Evolutionary conservation across 1,140 invertebrate species (phyloP), one percentile per base, ranked within the genome.

Genomic region (Hormaphis cornu): DNA sequence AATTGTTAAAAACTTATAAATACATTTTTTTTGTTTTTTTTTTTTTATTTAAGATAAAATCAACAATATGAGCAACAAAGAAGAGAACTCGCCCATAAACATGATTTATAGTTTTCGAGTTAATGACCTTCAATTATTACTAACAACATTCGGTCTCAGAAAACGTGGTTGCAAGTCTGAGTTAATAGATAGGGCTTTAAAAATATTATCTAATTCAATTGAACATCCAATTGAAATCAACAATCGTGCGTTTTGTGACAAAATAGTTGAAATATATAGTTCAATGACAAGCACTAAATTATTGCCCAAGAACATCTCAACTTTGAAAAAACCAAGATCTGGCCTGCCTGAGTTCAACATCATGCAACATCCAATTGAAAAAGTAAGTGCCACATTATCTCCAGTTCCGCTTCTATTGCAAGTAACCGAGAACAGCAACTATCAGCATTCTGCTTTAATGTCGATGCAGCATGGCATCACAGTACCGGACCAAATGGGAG

Each of bases 131-230:
- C 89, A 90, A 79, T 86, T 90, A 79, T 80, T 95, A 78, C 83
- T 93, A 75, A 87, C 86, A 77, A 87, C 87, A 80, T 91, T 90
- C 76, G 89, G 89, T 73, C 83, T 86, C 78, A 91, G 90, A 79
- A 91, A 90, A 79, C 85, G 84, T 75, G 92, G 92, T 73, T 83
- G 90, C 77, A 95, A 95, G 82, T 86, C 85, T 73, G 91, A 94
- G 80, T 81, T 95, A 59, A 86, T 93, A 80, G 80, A 83, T 72
- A 82, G 91, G 77, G 89, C 90, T 72, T 76, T 89, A 71, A 85
- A 90, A 76, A 81, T 93, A 71, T 80, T 91, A 69, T 86, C 85
- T 78, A 82, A 86, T 72, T 83, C 85, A 75, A n/a, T n/a, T n/a
- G n/a, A n/a, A n/a, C n/a, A n/a, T n/a, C 86, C 88, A 54, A 81